A percentile compares a stretch with the other conserved stretches of the same genome.
These are phyloP conservation scores for Darevskia mixta DNA, from an alignment of 2,797 vertebrate species.

Conservation along the genomic window DNA sequence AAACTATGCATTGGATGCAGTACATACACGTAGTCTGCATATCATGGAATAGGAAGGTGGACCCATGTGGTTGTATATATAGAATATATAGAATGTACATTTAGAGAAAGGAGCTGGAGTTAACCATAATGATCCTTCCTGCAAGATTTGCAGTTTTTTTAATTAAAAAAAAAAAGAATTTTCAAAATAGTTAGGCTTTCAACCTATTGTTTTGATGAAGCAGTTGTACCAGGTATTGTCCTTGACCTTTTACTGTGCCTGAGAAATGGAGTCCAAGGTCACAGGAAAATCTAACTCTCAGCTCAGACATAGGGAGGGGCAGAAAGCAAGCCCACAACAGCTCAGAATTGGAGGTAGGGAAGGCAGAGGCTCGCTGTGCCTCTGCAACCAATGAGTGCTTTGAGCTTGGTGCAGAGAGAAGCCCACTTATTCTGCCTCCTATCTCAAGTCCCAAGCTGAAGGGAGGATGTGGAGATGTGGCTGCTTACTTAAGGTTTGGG, in stretches of 20 bases:
- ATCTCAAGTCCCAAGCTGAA: not conserved
- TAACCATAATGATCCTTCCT: not conserved
- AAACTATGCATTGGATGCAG: not conserved
- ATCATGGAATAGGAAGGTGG: not conserved
- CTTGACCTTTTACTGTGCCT: no score
- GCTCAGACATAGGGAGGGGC: not conserved
- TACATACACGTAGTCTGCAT: not conserved
- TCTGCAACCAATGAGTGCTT: not conserved
- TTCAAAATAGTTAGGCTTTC: not conserved
- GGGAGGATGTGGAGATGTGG: not conserved
- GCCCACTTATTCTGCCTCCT: not conserved
- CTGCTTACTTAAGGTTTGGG: not conserved
- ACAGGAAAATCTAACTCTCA: not conserved
- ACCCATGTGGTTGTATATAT: not conserved
- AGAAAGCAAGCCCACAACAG: not conserved
- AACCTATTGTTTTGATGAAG: not conserved
- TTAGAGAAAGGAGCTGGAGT: not conserved
- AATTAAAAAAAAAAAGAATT: not conserved
- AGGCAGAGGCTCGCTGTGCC: not conserved
- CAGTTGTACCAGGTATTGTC: no score
- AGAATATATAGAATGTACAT: not conserved
- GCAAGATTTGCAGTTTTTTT: not conserved
- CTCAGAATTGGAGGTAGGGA: not conserved
- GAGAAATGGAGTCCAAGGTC: no score
- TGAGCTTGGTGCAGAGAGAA: not conserved